Evolutionary conservation across 2,113 vertebrate species (phyloP), one percentile per base, ranked within the genome.

Genomic region (Synodontis membranacea): DNA sequence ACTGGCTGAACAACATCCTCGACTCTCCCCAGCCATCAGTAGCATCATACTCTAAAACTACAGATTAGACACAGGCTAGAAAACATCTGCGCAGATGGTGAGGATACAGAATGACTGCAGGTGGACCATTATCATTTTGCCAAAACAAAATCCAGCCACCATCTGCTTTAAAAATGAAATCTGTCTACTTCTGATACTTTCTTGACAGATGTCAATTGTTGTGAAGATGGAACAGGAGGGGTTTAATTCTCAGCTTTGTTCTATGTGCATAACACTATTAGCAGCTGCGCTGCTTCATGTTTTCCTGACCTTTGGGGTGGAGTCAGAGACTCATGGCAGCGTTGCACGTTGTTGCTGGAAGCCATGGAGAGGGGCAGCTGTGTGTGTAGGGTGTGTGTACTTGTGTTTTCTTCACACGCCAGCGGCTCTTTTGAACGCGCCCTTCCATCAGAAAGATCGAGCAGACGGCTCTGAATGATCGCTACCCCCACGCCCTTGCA

Each of bases 351-450:
- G 84, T 89, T 85, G 85, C 85, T 88, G 21, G 31, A 50, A 80
- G 11, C 81, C 86, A 81, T 86, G 52, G 75, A 89, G 88, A 90
- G 89, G 86, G 89, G 91, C 89, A 92, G 91, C 90, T 92, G 90
- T 86, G 28, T 94, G 90, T 91, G 46, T 82, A 80, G 86, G 89
- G 86, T 90, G 5, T 62, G 37, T 93, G 72, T 80, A 52, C 74
- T 28, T 75, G 88, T 87, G 1, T 42, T 17, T 94, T 91, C 86
- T 89, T 93, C 89, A 92, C 92, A 90, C 88, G 85, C 90, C 91
- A 86, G 81, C 89, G 89, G 89, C 89, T 92, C 89, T 92, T 94
- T 93, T 90, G 89, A 60, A 2, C 88, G 23, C 78, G n/a, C 31
- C 68, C 86, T 86, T 88, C 15, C 72, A 89, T 84, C 89, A 89